Percentiles rank a stretch among this genome's conserved stretches.
phyloP scores from a whole-genome alignment of 2,797 vertebrate genomes.

The Triplophysa bombifrons region DNA sequence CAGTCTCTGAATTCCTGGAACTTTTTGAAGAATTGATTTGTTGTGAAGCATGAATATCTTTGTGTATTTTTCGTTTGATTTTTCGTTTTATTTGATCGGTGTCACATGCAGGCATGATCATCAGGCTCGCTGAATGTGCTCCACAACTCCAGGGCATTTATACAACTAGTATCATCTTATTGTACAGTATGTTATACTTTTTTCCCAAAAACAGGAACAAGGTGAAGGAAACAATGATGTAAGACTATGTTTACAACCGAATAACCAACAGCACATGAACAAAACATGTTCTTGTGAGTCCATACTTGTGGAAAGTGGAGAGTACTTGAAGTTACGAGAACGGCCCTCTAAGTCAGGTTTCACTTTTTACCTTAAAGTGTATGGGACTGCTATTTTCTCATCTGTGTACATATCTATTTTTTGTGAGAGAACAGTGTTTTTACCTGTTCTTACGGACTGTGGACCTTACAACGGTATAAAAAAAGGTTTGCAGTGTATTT shows the following conservation, averaged over 20 bases:
- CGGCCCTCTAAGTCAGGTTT: constrained; percentile 53
- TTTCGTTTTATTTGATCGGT: not conserved
- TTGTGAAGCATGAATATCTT: constrained; percentile 40
- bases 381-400: constrained; percentile 54
- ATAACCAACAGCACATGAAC: constrained; percentile 41
- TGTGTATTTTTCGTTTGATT: not conserved
- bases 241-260: constrained; percentile 55
- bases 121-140: constrained; percentile 33
- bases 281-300: constrained; percentile 36
- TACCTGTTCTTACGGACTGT: constrained; percentile 49
- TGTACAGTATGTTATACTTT: not conserved
- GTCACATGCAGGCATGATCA: constrained; percentile 23
- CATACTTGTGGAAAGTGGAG: constrained; percentile 47
- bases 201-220: constrained; percentile 30
- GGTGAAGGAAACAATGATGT: constrained; percentile 50
- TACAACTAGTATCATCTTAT: constrained; percentile 11
- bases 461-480: constrained; percentile 60
- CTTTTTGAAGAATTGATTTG: constrained; percentile 43
- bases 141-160: constrained; percentile 45
- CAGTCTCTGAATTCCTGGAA: constrained; percentile 3
- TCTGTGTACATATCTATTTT: constrained; percentile 56
- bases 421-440: constrained; percentile 57
- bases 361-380: constrained; percentile 55
- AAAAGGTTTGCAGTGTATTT: constrained; percentile 74
- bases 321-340: constrained; percentile 61